These are phyloP conservation scores for Craterocephalus amniculus DNA, from an alignment of 2,797 vertebrate species.

Conservation along the genomic window DNA sequence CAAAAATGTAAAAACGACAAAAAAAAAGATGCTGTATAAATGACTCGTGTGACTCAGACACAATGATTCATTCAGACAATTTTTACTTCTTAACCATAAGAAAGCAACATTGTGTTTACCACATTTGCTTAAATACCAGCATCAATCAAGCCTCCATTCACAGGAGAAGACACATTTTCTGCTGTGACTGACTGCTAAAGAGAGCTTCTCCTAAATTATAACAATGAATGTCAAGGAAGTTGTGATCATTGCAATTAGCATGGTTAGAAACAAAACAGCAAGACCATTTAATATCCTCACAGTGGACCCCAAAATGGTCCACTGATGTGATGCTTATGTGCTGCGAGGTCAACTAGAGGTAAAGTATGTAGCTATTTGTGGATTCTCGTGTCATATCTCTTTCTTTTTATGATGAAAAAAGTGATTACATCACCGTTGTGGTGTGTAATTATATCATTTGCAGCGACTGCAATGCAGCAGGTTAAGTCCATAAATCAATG, in stretches of 20 bases:
- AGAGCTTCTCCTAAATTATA: conserved; percentile 12
- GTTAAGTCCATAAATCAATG: conserved; percentile 27
- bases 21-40: not conserved
- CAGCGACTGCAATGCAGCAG: not conserved
- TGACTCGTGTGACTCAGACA: not conserved
- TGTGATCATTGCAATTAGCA: conserved; percentile 18
- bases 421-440: conserved; percentile 7
- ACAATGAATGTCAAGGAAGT: conserved; percentile 5
- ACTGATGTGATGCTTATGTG: conserved; percentile 15
- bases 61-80: not conserved
- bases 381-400: not conserved
- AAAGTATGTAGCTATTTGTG: not conserved
- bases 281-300: conserved; percentile 30
- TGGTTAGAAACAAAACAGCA: conserved; percentile 25
- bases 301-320: conserved; percentile 16
- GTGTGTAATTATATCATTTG: not conserved
- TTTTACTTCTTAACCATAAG: not conserved
- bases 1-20: not conserved
- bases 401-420: not conserved
- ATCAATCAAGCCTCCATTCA: conserved; percentile 36
- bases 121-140: conserved; percentile 7
- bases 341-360: conserved; percentile 1
- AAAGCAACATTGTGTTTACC: not conserved
- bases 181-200: not conserved
- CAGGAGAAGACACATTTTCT: conserved; percentile 6